Evolutionary conservation across 2,888 invertebrate species (phyloP).

Genomic region (Balanococcus diminutus): DNA sequence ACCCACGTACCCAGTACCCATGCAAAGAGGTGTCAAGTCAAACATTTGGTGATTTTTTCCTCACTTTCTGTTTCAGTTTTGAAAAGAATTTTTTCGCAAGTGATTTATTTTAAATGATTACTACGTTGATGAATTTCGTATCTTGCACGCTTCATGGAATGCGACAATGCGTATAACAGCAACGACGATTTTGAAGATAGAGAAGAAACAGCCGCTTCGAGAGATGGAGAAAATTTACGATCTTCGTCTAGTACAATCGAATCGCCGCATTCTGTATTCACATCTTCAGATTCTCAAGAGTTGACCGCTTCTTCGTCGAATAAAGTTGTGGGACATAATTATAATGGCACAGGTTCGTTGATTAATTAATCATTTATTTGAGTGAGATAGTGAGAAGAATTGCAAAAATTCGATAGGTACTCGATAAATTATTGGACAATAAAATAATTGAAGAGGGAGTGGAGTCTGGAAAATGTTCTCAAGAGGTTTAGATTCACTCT

Average conservation of each 20-base stretch:
- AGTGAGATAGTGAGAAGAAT: too few relatives aligned
- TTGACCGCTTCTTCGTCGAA: not conserved
- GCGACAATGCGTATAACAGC: conserved; percentile 43
- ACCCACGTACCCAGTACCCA: too few relatives aligned
- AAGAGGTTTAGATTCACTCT: too few relatives aligned
- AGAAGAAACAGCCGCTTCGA: not conserved
- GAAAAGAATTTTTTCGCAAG: not conserved
- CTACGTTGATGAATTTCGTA: not conserved
- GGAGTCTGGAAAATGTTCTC: too few relatives aligned
- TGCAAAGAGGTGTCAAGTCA: too few relatives aligned
- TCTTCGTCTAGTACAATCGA: conserved; percentile 12
- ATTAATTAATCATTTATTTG: conserved; percentile 6
- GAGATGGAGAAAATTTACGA: not conserved
- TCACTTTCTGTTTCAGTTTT: not conserved
- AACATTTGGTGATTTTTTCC: not conserved
- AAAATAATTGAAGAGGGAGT: too few relatives aligned
- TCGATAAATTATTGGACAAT: too few relatives aligned
- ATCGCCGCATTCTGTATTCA: not conserved
- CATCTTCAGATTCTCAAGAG: not conserved
- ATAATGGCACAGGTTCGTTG: conserved; percentile 47
- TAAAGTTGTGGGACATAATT: conserved; percentile 45
- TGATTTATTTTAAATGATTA: not conserved
- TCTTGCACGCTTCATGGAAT: conserved; percentile 22
- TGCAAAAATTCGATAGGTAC: too few relatives aligned
- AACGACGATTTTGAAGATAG: conserved; percentile 36